Conservation (phyloP, 2,888 invertebrate genomes). For the Philereme transversata region DNA sequence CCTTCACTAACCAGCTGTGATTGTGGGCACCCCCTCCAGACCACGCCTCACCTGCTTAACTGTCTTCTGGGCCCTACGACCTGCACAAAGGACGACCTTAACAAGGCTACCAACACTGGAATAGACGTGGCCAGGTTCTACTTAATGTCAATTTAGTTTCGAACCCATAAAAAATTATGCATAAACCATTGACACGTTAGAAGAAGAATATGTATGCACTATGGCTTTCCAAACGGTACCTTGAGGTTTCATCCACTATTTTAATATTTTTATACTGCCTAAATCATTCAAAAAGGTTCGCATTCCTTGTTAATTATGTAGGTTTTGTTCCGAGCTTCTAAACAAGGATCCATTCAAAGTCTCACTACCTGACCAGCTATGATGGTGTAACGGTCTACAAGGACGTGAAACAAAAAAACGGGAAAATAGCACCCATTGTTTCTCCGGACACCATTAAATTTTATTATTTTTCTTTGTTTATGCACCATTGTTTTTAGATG, state of each 20-base stretch:
- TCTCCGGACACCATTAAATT: constrained; percentile 59
- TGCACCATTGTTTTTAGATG: constrained; percentile 33
- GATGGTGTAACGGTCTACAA: constrained; percentile 58
- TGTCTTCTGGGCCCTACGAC: no score
- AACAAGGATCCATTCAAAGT: constrained; percentile 50
- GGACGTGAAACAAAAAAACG: constrained; percentile 54
- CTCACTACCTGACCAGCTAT: constrained; percentile 55
- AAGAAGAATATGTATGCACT: not conserved
- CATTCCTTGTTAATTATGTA: constrained; percentile 17
- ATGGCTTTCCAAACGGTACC: not conserved
- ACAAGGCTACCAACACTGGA: no score
- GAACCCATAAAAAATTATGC: no score
- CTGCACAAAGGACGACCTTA: no score
- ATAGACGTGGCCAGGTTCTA: no score
- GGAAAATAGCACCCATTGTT: constrained; percentile 65
- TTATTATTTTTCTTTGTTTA: constrained; percentile 37
- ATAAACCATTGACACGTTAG: no score
- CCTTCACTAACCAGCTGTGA: no score
- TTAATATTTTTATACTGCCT: not conserved
- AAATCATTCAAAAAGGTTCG: constrained; percentile 7
- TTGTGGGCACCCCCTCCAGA: no score
- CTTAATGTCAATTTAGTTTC: no score
- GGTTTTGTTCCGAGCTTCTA: constrained; percentile 24
- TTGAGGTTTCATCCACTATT: not conserved
- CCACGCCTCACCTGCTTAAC: no score